These are phyloP conservation scores for Tragopan temminckii DNA, from an alignment of 2,797 vertebrate species.

Conservation along the genomic window DNA sequence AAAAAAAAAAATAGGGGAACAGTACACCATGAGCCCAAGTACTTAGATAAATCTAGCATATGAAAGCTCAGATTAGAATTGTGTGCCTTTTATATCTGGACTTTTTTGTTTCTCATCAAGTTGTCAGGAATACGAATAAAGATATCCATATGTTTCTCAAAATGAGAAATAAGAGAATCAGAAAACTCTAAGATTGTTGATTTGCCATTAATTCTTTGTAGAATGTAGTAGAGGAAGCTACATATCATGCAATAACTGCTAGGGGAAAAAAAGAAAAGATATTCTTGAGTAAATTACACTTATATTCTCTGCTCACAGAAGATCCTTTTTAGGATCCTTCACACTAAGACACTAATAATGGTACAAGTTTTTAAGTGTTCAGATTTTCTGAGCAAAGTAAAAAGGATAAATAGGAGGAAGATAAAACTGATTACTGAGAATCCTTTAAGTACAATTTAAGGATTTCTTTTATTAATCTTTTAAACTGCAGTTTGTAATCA, in stretches of 20 bases:
- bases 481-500: background rate
- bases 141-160: background rate
- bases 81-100: background rate
- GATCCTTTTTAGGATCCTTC: background rate
- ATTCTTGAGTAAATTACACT: background rate
- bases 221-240: background rate
- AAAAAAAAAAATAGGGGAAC: background rate
- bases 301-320: background rate
- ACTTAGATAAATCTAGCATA: background rate
- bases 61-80: background rate
- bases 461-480: background rate
- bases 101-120: background rate
- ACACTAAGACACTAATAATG: background rate
- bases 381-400: background rate
- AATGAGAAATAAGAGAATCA: background rate
- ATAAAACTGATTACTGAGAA: accelerated
- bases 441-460: background rate
- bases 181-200: background rate
- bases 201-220: background rate
- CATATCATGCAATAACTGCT: accelerated
- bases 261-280: background rate
- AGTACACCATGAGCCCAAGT: accelerated
- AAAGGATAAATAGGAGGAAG: background rate
- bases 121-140: background rate
- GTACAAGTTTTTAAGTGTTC: background rate